Percentiles rank a stretch among this genome's conserved stretches.
Evolutionary conservation across 2,797 vertebrate species (phyloP).

Genomic region (Schizothorax lantsangensis): DNA sequence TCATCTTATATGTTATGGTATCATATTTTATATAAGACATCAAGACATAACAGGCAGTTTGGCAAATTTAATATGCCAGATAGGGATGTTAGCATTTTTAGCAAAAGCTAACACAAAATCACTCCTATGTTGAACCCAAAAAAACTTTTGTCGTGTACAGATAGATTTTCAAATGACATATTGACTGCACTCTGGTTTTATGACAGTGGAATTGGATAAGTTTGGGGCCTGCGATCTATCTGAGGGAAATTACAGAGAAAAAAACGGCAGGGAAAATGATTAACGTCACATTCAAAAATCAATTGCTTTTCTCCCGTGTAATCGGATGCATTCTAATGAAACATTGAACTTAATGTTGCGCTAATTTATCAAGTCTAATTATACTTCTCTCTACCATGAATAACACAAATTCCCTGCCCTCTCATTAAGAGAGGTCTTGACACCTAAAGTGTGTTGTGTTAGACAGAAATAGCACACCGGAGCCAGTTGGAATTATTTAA

Average conservation of each 20-base stretch:
- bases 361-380: slow-evolving; percentile 56
- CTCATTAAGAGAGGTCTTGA: slow-evolving; percentile 49
- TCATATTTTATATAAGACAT: not conserved
- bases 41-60: slow-evolving; percentile 68
- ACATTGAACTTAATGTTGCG: slow-evolving; percentile 41
- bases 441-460: slow-evolving; percentile 46
- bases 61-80: slow-evolving; percentile 70
- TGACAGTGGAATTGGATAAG: slow-evolving; percentile 54
- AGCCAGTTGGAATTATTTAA: slow-evolving; percentile 19
- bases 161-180: slow-evolving; percentile 51
- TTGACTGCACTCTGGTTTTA: slow-evolving; percentile 52
- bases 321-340: slow-evolving; percentile 45
- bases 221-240: slow-evolving; percentile 27
- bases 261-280: slow-evolving; percentile 19
- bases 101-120: slow-evolving; percentile 65
- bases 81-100: slow-evolving; percentile 65
- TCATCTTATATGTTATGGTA: not conserved
- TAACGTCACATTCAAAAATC: slow-evolving; percentile 58
- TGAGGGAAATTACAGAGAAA: slow-evolving; percentile 21
- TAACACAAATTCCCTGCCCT: slow-evolving; percentile 48
- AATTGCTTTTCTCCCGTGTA: slow-evolving; percentile 34
- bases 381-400: slow-evolving; percentile 36
- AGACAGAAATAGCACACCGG: slow-evolving; percentile 28
- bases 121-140: slow-evolving; percentile 67
- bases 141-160: slow-evolving; percentile 61